Conservation (phyloP, 2,113 vertebrate species). For the Oryzias curvinotus region DNA sequence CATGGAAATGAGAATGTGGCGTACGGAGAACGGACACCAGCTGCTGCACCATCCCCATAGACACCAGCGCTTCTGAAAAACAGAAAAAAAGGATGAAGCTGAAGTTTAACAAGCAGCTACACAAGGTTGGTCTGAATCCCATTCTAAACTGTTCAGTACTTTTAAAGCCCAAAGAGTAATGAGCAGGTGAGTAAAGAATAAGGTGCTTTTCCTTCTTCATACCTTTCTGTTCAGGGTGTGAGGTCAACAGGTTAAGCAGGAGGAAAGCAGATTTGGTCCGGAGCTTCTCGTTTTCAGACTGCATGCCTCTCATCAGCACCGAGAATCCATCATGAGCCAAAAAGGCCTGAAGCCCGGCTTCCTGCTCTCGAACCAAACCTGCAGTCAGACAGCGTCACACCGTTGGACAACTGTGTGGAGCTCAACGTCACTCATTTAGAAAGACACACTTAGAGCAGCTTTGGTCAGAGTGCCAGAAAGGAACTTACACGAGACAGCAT, state of each 20-base stretch:
- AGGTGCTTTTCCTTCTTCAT: background rate
- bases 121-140: too few species aligned
- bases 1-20: slow-evolving; percentile 76
- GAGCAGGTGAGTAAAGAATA: too few species aligned
- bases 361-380: slow-evolving; percentile 90
- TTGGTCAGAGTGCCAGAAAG: background rate
- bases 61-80: slow-evolving; percentile 79
- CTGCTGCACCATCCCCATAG: slow-evolving; percentile 93
- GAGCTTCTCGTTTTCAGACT: slow-evolving; percentile 84
- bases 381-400: background rate
- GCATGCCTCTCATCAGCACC: slow-evolving; percentile 89
- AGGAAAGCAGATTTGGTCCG: slow-evolving; percentile 88
- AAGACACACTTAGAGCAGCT: too few species aligned
- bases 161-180: too few species aligned
- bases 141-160: too few species aligned
- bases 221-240: slow-evolving; percentile 89
- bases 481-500: slow-evolving; percentile 88
- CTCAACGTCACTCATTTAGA: background rate
- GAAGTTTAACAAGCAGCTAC: too few species aligned
- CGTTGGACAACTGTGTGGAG: background rate
- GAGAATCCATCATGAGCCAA: slow-evolving; percentile 87
- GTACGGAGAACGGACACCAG: slow-evolving; percentile 78
- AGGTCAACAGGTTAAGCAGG: slow-evolving; percentile 84
- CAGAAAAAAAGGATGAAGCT: background rate
- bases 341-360: slow-evolving; percentile 82